Base-by-base conservation (phyloP, 2,113 vertebrate genomes). In the Dermatemys mawii region DNA sequence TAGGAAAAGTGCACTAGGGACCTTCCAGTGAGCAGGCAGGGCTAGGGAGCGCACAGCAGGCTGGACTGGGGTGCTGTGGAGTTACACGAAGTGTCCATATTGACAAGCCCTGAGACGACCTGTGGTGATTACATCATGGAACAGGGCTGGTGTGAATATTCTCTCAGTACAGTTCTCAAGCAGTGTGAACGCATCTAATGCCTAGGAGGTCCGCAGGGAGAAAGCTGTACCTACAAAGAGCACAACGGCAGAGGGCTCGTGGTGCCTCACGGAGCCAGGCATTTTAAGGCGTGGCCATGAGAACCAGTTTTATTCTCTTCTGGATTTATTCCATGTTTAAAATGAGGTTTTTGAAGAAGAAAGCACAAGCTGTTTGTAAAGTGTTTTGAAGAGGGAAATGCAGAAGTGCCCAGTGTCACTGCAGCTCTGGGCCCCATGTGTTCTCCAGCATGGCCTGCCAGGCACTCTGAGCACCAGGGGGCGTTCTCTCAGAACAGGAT, bases 81-180 rank as follows among this genome's bases (percentile, higher is more conserved):
- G 11, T 21, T 21, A n/a, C 4, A 67, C 6, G 3, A 17, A 9
- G 60, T 3, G 4, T 67, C 57, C 57, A 35, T 35, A 19, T 17
- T 19, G 32, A 17, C 16, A 3, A 38, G 63, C 35, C 50, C 48
- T 6, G 19, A 57, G 85, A 8, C 38, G 22, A n/a, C 32, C 54
- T 0, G 0, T 0, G 3, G 76, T 48, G 2, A 38, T 41, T 38
- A 26, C 38, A 9, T 1, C 1, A 60, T 38, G 35, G 17, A 81
- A 48, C 0, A 0, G 48, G 11, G 35, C 53, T 0, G 8, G 0
- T n/a, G 3, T 0, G 27, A 83, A 12, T 5, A 4, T 13, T 51
- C 57, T 11, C 1, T 3, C 88, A 35, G 81, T 0, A 21, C 38
- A 70, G 1, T 27, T 12, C 88, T 35, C 49, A 3, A 73, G 50